Percentiles rank a stretch among this genome's conserved stretches.
These are phyloP conservation scores for Coptodon bakossiorum DNA, from an alignment of 2,113 vertebrate genomes.

Conservation along the genomic window DNA sequence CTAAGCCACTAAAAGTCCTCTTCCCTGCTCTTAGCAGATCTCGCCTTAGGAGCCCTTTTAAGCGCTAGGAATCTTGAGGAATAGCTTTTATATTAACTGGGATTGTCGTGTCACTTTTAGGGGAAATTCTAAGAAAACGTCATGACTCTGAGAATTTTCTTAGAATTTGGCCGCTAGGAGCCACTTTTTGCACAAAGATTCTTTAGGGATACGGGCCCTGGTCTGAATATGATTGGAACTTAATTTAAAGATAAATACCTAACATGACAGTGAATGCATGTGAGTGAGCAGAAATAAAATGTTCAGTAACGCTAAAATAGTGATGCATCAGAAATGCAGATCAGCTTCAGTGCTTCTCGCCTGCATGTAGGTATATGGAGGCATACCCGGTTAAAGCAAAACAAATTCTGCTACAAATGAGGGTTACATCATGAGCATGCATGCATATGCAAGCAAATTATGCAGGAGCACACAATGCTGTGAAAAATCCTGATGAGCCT, in stretches of 20 bases:
- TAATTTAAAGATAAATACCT: background rate
- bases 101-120: no score
- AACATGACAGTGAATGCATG: background rate
- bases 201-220: no score
- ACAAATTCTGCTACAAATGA: background rate
- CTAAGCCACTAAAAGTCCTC: no score
- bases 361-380: background rate
- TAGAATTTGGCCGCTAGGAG: no score
- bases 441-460: background rate
- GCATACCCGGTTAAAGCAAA: background rate
- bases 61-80: no score
- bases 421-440: background rate
- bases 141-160: no score
- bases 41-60: no score
- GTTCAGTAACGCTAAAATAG: background rate
- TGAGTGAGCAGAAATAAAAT: background rate
- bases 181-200: no score
- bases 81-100: no score
- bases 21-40: no score
- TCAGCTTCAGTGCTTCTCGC: background rate
- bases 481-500: background rate
- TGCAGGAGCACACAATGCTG: background rate
- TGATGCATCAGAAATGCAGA: background rate
- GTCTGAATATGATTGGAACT: background rate
- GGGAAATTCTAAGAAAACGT: no score